Evolutionary conservation across 2,888 invertebrate species (phyloP).

Genomic region (Phyllotreta cruciferae): DNA sequence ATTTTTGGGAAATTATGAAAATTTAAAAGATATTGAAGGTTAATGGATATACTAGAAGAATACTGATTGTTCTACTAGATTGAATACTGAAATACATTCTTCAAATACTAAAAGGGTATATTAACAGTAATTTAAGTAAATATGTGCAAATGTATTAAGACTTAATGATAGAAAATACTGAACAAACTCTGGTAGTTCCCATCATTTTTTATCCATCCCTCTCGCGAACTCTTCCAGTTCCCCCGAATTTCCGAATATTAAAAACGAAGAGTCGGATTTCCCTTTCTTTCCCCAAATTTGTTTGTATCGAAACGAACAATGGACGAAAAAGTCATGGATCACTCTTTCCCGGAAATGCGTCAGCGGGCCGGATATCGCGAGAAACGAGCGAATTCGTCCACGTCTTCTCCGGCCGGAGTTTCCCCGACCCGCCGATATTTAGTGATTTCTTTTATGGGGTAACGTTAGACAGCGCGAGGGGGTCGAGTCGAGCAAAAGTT

Average conservation of each 20-base stretch:
- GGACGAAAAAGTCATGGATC: slow-evolving; percentile 43
- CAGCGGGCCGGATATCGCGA: slow-evolving; percentile 46
- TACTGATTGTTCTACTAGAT: too few species aligned
- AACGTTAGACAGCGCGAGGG: slow-evolving; percentile 44
- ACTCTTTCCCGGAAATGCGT: slow-evolving; percentile 49
- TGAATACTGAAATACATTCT: too few species aligned
- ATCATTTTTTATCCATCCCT: too few species aligned
- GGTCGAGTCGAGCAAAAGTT: slow-evolving; percentile 41
- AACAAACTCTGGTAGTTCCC: too few species aligned
- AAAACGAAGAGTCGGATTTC: slow-evolving; percentile 30
- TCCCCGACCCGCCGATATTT: slow-evolving; percentile 41
- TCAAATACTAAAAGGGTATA: too few species aligned
- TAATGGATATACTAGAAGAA: too few species aligned
- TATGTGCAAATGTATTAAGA: too few species aligned
- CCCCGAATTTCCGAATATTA: slow-evolving; percentile 33
- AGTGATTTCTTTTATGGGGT: slow-evolving; percentile 48
- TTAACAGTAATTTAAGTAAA: too few species aligned
- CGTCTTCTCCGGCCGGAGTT: slow-evolving; percentile 27
- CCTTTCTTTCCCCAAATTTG: slow-evolving; percentile 37
- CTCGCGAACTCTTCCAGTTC: not conserved
- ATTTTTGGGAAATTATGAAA: too few species aligned
- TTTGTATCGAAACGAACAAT: slow-evolving; percentile 39
- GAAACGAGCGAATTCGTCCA: slow-evolving; percentile 42
- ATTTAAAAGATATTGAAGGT: too few species aligned
- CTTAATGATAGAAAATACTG: too few species aligned